These are phyloP conservation scores for Adelosebastes latens DNA, from an alignment of 2,797 vertebrate genomes.

Conservation along the genomic window DNA sequence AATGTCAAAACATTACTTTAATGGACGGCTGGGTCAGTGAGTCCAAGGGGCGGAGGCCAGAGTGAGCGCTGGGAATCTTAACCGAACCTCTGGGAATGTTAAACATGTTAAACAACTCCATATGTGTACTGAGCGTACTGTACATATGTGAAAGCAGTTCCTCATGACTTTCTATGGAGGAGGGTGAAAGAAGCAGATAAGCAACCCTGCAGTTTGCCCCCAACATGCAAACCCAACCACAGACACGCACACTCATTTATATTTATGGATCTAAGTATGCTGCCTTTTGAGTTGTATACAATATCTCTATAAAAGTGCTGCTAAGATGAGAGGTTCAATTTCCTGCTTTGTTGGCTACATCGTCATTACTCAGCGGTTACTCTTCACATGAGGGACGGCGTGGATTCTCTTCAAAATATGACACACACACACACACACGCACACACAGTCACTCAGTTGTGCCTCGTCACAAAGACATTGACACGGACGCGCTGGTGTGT, in stretches of 20 bases:
- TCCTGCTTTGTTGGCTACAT: slow-evolving; percentile 54
- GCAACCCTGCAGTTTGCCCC: slow-evolving; percentile 16
- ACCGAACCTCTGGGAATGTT: slow-evolving; percentile 26
- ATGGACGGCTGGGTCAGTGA: slow-evolving; percentile 26
- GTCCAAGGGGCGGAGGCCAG: slow-evolving; percentile 6
- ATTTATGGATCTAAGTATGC: slow-evolving; percentile 46
- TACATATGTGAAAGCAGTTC: neutral
- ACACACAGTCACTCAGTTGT: slow-evolving; percentile 6
- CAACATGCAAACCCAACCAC: slow-evolving; percentile 17
- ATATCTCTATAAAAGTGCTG: slow-evolving; percentile 56
- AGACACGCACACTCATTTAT: slow-evolving; percentile 29
- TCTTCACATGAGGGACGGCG: slow-evolving; percentile 52
- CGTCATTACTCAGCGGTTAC: slow-evolving; percentile 68
- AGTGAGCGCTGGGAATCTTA: slow-evolving; percentile 37
- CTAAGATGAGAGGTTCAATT: slow-evolving; percentile 50
- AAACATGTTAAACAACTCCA: slow-evolving; percentile 43
- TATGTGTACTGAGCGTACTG: slow-evolving; percentile 11
- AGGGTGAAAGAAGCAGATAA: slow-evolving; percentile 1
- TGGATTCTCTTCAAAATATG: slow-evolving; percentile 51
- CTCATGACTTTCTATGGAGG: neutral
- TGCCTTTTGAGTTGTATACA: slow-evolving; percentile 37
- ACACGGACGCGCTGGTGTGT: slow-evolving; percentile 46
- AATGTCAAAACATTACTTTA: neutral
- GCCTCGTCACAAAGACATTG: slow-evolving; percentile 62
- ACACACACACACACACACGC: slow-evolving; percentile 1